These are phyloP conservation scores for Actinostola sp. DNA, from an alignment of 92 coral and sea anemone species.

Conservation along the genomic window DNA sequence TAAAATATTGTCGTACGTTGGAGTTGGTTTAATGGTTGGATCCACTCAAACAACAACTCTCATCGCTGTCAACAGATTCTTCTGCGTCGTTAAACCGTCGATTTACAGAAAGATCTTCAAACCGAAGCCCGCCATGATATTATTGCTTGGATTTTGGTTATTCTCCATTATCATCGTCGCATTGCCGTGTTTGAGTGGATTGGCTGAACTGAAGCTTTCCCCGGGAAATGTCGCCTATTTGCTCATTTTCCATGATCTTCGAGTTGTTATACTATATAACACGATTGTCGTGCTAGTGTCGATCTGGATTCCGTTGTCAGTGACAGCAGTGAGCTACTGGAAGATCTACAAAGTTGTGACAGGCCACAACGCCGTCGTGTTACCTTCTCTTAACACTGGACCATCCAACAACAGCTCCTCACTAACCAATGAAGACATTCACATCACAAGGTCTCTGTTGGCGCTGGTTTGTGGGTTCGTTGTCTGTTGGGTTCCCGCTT, in stretches of 20 bases:
- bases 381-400: not conserved
- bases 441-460: constrained; percentile 22
- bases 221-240: no score
- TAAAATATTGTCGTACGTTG: constrained; percentile 1
- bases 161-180: not conserved
- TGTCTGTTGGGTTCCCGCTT: constrained; percentile 15
- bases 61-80: constrained; percentile 35
- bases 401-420: not conserved
- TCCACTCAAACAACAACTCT: constrained; percentile 24
- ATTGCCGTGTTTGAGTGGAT: not conserved
- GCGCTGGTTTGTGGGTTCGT: constrained; percentile 31
- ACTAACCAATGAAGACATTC: constrained; percentile 1
- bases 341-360: constrained; percentile 21
- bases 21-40: constrained; percentile 7
- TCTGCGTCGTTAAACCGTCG: constrained; percentile 28
- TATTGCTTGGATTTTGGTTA: constrained; percentile 15
- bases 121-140: constrained; percentile 20
- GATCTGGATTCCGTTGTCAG: no score
- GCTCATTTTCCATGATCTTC: no score
- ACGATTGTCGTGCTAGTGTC: no score
- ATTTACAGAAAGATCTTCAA: constrained; percentile 37
- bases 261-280: no score
- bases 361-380: constrained; percentile 5
- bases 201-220: not conserved
- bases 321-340: constrained; percentile 18